Percentiles rank a stretch among this genome's conserved stretches.
phyloP scores from a whole-genome alignment of 2,113 vertebrate species.

The Pterocles burchelli region DNA sequence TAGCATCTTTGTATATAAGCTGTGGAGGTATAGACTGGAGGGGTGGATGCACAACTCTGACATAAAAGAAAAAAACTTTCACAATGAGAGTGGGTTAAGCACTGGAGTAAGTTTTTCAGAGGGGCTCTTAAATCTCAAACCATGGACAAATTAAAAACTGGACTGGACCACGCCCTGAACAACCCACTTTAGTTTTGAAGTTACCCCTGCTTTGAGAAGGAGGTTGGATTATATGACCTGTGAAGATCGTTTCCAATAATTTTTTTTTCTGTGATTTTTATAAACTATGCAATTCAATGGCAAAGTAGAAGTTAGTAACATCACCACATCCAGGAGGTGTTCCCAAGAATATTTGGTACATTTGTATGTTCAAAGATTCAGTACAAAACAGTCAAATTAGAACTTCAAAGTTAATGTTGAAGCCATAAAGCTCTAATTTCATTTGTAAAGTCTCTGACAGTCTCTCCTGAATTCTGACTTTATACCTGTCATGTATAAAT shows the following conservation, averaged over 20 bases:
- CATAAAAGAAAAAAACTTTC: background rate
- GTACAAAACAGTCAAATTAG: background rate
- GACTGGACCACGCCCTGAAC: background rate
- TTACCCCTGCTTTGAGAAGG: background rate
- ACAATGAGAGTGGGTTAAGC: background rate
- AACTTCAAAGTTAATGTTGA: background rate
- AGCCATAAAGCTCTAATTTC: background rate
- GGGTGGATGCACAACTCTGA: background rate
- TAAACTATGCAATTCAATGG: background rate
- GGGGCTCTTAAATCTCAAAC: background rate
- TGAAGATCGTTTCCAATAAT: background rate
- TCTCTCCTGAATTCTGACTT: background rate
- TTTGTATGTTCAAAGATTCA: background rate
- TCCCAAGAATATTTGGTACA: background rate
- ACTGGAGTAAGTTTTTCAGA: background rate
- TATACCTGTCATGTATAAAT: background rate
- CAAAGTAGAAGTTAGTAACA: background rate
- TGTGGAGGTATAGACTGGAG: background rate
- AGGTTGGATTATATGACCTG: background rate
- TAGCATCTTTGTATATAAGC: background rate
- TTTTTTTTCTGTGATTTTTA: background rate
- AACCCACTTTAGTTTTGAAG: background rate
- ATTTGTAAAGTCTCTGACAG: background rate
- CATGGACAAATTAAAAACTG: background rate
- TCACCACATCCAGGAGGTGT: background rate